These are phyloP conservation scores for Bambusicola thoracicus DNA, from an alignment of 2,113 vertebrate species.

Conservation along the genomic window DNA sequence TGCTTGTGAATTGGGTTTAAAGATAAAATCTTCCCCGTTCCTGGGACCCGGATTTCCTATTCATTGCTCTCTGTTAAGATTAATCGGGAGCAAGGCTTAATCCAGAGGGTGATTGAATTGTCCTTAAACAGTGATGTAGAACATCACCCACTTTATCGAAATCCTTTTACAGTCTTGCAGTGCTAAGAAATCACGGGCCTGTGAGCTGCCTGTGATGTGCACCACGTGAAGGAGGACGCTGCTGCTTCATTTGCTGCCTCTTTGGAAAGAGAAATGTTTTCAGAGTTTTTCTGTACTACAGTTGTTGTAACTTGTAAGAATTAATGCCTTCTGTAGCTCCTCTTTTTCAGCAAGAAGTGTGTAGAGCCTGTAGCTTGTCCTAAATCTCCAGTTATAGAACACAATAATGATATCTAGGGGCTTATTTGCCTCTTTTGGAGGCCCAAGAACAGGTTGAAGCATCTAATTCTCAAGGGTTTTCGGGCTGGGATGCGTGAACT, in stretches of 20 bases:
- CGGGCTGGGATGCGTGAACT: not conserved
- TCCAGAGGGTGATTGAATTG: constrained; percentile 56
- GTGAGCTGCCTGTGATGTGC: not conserved
- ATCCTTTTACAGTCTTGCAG: not conserved
- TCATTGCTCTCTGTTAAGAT: constrained; percentile 35
- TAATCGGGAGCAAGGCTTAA: constrained; percentile 45
- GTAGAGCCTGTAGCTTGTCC: not conserved
- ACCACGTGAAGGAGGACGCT: not conserved
- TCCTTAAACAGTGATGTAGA: constrained; percentile 32
- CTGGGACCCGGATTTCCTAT: not conserved
- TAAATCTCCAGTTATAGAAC: not conserved
- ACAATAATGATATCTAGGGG: not conserved
- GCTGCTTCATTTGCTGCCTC: constrained; percentile 15
- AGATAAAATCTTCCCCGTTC: constrained; percentile 48
- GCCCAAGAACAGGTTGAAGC: rapidly evolving
- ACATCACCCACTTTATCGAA: constrained; percentile 2
- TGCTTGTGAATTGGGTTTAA: constrained; percentile 53
- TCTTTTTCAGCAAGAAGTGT: not conserved
- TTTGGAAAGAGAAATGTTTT: not conserved
- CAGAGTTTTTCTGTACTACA: not conserved
- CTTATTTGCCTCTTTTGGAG: not conserved
- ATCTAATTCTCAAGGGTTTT: not conserved
- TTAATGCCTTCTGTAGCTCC: not conserved
- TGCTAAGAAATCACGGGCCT: not conserved
- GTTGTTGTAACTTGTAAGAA: not conserved